Base-by-base conservation (phyloP, 2,797 vertebrate genomes). In the Pseudochirops cupreus region DNA sequence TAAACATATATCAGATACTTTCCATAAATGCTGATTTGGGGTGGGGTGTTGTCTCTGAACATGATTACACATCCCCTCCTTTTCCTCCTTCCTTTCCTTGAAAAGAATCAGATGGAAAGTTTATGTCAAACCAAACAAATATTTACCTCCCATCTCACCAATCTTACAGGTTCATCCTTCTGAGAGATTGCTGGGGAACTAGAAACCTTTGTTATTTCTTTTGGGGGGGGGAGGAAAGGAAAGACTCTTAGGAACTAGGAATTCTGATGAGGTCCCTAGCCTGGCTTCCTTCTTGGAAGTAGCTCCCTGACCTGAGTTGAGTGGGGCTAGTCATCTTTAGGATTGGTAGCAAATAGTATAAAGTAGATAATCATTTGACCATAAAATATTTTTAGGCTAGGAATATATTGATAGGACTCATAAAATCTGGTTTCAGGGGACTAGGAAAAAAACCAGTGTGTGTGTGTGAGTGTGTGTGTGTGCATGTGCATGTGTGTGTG, bases 21-120 rank as follows among this genome's bases (percentile, higher is more conserved):
- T 57, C 62, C n/a, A 0, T n/a, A 26, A 18, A 6, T 11, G 10
- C 16, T 0, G 6, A 0, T 39, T 91, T 92, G 31, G 21, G 18
- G 13, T 39, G 39, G 58, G 87, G 3, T 0, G 5, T 52, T 89
- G 31, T 74, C 67, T 82, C n/a, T 82, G 67, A 46, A 82, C n/a
- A 39, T 82, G 67, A 82, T 46, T 82, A 24, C 74, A 93, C 26
- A 16, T 18, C 21, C 1, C 11, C 39, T 12, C 9, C 52, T 67
- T 59, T 33, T 39, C 24, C 50, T 57, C 87, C 24, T 62, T 57
- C 67, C n/a, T 0, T n/a, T 28, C 3, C 74, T 46, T 82, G 46
- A 82, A 82, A 82, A 46, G 39, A 82, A 82, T 46, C 18, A 46
- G 74, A 82, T 46, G 9, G 21, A 82, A 82, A 46, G 74, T 82